Percentiles rank a stretch among this genome's conserved stretches.
phyloP scores from a whole-genome alignment of 2,113 vertebrate species.

The Menura novaehollandiae region DNA sequence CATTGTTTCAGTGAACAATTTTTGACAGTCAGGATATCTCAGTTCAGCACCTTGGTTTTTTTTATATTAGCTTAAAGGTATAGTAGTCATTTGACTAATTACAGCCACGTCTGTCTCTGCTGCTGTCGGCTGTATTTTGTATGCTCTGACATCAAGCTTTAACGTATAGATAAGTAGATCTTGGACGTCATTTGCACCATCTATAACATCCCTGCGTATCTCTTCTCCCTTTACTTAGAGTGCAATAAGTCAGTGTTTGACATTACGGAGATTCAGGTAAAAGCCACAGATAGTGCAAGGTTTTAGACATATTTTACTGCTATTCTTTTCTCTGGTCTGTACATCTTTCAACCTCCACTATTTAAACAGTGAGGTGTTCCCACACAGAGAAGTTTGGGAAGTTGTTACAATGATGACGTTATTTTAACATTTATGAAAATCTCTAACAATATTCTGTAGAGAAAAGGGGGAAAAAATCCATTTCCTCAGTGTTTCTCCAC shows the following conservation, averaged over 20 bases:
- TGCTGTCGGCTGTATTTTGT: not conserved
- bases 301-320: constrained; percentile 11
- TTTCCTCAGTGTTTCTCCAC: not conserved
- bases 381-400: not conserved
- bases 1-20: not conserved
- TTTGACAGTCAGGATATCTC: not conserved
- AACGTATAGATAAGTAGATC: not conserved
- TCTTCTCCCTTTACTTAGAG: not conserved
- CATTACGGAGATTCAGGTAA: not conserved
- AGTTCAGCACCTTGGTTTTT: not conserved
- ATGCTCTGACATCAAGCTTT: not conserved
- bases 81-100: not conserved
- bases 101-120: not conserved
- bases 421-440: not conserved
- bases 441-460: not conserved
- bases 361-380: not conserved
- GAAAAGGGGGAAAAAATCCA: not conserved
- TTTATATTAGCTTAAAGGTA: not conserved
- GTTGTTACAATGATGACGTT: not conserved
- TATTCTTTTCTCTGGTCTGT: not conserved
- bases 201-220: not conserved
- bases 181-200: not conserved
- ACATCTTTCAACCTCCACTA: not conserved
- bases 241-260: not conserved
- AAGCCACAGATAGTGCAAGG: not conserved